Percentiles rank a stretch among this genome's conserved stretches.
Evolutionary conservation across 2,113 vertebrate species (phyloP).

Genomic region (Merops nubicus): DNA sequence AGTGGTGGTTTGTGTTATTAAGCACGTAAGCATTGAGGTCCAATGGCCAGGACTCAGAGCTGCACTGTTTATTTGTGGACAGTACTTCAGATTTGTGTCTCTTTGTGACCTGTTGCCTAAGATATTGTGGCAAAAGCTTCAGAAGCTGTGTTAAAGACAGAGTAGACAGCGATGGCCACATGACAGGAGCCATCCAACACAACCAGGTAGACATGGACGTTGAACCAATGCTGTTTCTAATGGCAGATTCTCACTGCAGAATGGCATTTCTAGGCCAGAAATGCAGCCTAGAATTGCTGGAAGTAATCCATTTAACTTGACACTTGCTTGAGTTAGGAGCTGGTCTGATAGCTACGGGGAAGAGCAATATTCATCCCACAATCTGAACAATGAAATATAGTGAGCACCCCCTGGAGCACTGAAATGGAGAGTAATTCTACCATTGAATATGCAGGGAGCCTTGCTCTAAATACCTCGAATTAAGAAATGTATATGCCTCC

Average conservation of each 20-base stretch:
- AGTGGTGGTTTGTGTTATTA: not conserved
- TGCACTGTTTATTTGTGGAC: not conserved
- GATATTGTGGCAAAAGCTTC: not conserved
- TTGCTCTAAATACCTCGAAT: not conserved
- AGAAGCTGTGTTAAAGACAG: not conserved
- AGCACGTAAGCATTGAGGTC: not conserved
- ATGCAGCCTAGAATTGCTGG: too few relatives aligned
- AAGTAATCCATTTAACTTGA: not conserved
- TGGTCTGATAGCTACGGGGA: not conserved
- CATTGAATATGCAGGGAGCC: not conserved
- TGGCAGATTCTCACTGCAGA: too few relatives aligned
- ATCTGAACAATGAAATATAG: not conserved
- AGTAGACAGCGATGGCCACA: not conserved
- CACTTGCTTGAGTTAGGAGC: not conserved
- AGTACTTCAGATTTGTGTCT: not conserved
- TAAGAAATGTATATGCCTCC: not conserved
- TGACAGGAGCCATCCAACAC: too few relatives aligned
- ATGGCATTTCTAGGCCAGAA: too few relatives aligned
- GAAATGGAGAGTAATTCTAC: not conserved
- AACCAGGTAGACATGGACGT: too few relatives aligned
- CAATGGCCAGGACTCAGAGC: not conserved
- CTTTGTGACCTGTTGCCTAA: not conserved
- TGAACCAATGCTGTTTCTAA: too few relatives aligned
- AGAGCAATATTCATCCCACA: not conserved
- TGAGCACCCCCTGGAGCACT: not conserved